Conservation (phyloP, 2,113 vertebrate genomes). For the Alaudala cheleensis region DNA sequence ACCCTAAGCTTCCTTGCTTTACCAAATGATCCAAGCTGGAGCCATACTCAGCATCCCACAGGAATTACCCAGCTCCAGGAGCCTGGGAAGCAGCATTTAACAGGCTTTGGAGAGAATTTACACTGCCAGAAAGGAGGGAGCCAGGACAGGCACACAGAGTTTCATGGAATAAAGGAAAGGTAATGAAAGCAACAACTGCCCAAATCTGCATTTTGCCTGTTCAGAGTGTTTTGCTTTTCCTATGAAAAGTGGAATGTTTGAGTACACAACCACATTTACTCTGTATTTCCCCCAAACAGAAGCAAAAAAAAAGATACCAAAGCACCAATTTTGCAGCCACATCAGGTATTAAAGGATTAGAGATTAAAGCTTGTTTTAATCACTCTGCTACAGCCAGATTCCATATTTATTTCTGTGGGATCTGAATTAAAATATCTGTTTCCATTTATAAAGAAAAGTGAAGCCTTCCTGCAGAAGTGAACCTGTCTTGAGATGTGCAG, state of each 20-base stretch:
- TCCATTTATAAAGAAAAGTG: neutral
- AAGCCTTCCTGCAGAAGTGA: neutral
- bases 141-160: neutral
- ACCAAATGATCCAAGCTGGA: neutral
- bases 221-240: neutral
- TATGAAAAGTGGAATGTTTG: constrained; percentile 48
- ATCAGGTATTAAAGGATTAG: neutral
- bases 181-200: neutral
- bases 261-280: neutral
- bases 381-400: neutral
- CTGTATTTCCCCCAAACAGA: neutral
- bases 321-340: neutral
- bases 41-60: neutral
- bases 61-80: neutral
- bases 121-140: neutral
- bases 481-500: neutral
- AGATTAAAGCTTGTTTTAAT: neutral
- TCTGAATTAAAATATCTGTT: neutral
- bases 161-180: neutral
- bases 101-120: neutral
- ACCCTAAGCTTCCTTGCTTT: neutral
- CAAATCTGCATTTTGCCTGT: neutral
- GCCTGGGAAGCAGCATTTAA: neutral
- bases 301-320: neutral
- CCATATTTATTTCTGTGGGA: neutral